These are phyloP conservation scores for Cheilosia vernalis DNA, from an alignment of 2,888 invertebrate genomes.

Conservation along the genomic window DNA sequence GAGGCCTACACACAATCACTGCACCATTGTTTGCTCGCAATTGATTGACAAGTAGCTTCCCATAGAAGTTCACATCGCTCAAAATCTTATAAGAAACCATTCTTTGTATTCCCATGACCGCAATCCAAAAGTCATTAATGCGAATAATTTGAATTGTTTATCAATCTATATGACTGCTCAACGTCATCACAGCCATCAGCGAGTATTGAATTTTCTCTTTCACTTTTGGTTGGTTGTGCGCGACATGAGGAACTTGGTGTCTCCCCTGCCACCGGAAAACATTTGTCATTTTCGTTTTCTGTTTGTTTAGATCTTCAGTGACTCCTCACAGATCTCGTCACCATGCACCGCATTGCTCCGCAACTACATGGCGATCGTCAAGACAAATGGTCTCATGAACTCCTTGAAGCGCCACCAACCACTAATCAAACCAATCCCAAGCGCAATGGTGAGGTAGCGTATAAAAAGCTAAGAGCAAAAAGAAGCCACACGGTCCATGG, in stretches of 20 bases:
- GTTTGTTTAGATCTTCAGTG: conserved; percentile 33
- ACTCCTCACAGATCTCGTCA: conserved; percentile 6
- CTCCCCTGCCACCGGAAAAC: conserved; percentile 38
- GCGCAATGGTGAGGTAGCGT: conserved; percentile 3
- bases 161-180: conserved; percentile 1
- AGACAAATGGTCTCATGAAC: conserved; percentile 55
- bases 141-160: conserved; percentile 50
- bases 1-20: conserved; percentile 13
- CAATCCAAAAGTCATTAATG: conserved; percentile 21
- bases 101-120: conserved; percentile 11
- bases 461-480: background rate
- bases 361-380: conserved; percentile 1
- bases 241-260: conserved; percentile 11
- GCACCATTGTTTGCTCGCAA: conserved; percentile 16
- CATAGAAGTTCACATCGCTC: conserved; percentile 1
- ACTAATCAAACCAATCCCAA: conserved; percentile 56
- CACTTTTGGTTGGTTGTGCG: conserved; percentile 22
- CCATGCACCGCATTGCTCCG: background rate
- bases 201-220: conserved; percentile 32
- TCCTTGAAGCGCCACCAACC: conserved; percentile 53
- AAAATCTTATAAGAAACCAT: conserved; percentile 12
- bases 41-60: conserved; percentile 30
- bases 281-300: conserved; percentile 54
- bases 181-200: background rate
- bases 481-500: conserved; percentile 11